Base-by-base conservation (phyloP, 2,113 vertebrate species). In the Cnemophilus loriae region DNA sequence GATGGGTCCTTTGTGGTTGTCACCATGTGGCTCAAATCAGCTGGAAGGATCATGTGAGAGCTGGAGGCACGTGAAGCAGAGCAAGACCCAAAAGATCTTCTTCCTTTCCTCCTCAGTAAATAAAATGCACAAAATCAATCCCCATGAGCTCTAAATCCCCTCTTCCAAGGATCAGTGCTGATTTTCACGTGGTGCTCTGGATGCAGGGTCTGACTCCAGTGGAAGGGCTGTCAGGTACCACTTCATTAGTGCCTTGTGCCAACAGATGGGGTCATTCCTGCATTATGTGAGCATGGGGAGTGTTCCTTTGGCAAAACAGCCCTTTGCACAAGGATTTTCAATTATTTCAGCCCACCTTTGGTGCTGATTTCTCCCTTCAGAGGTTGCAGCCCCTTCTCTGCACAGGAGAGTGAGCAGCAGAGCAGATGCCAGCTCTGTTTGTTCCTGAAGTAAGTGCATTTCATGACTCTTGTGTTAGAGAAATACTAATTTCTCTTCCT, bases 251-350 rank as follows among this genome's bases (percentile, higher is more conserved):
- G 23, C 35, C 39, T 42, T 35, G 52, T 71, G 71, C 63, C 63
- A 69, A 2, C 5, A 14, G 9, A 33, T 8, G 30, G 33, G 21
- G 13, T 70, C 4, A 2, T 63, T 71, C 30, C 39, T 28, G 2
- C 30, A 1, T 55, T 8, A 0, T 3, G 0, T 20, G 53, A 76
- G 49, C 4, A 0, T 63, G 42, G 10, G 42, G 10, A 14, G 8
- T 16, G 20, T 33, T 63, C 10, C 76, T 69, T 5, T 6, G 10
- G 32, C 16, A 15, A 59, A 95, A 12, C 28, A 35, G 11, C 15
- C 37, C 39, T 68, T 69, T 70, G 13, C 77, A 67, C 33, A 16
- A 60, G 68, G 73, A 41, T 78, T 87, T 88, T 50, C 47, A 52
- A 7, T 41, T 23, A 17, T 50, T 70, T 68, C 39, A 75, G 35